Conservation (phyloP, 2,888 invertebrate species). For the Cerastis leucographa region DNA sequence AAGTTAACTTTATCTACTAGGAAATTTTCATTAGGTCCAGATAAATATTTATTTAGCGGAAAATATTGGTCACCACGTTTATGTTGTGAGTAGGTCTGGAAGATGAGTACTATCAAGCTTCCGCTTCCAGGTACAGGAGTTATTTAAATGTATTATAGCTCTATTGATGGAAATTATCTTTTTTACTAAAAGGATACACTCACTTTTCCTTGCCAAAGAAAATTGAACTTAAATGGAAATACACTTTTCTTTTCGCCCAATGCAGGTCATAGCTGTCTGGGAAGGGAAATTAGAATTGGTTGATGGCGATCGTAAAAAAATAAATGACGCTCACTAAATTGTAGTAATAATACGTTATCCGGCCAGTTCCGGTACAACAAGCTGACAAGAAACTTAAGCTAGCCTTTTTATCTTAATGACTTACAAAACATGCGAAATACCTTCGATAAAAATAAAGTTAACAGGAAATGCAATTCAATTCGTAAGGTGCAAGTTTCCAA, state of each 20-base stretch:
- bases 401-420: neutral
- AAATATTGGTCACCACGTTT: slow-evolving; percentile 26
- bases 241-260: slow-evolving; percentile 9
- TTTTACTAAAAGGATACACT: neutral
- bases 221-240: neutral
- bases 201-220: neutral
- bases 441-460: neutral
- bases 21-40: slow-evolving; percentile 24
- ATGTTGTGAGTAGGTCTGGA: slow-evolving; percentile 25
- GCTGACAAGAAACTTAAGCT: slow-evolving; percentile 5
- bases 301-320: slow-evolving; percentile 49
- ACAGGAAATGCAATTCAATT: slow-evolving; percentile 15
- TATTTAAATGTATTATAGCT: neutral
- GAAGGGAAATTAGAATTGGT: slow-evolving; percentile 56
- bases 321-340: slow-evolving; percentile 44
- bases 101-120: slow-evolving; percentile 41
- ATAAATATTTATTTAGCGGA: slow-evolving; percentile 27
- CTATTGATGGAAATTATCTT: neutral
- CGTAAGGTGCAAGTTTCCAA: slow-evolving; percentile 9
- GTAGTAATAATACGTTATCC: slow-evolving; percentile 49
- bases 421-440: neutral
- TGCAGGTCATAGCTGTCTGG: slow-evolving; percentile 28
- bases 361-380: slow-evolving; percentile 30
- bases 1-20: slow-evolving; percentile 38
- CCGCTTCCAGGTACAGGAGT: neutral